Percentiles rank a stretch among this genome's conserved stretches.
These are phyloP conservation scores for Psilanteris sp. DNA, from an alignment of 1,140 invertebrate species.

Conservation along the genomic window DNA sequence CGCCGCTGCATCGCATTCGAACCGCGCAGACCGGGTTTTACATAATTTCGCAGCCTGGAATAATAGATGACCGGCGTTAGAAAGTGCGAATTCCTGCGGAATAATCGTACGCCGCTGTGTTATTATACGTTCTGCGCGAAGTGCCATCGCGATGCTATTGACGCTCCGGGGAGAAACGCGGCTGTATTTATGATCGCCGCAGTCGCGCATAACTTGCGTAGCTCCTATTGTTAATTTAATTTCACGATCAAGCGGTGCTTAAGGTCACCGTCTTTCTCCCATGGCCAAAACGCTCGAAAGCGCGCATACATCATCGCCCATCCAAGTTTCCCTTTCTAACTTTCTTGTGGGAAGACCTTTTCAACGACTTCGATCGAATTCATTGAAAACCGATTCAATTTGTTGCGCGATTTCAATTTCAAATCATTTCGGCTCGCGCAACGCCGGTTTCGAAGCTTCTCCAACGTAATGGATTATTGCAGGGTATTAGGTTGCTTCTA, in stretches of 20 bases:
- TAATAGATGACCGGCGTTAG: slow-evolving; percentile 53
- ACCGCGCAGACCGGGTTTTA: slow-evolving; percentile 18
- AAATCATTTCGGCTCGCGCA: too few species aligned
- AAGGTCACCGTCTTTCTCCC: slow-evolving; percentile 22
- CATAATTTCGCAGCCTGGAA: slow-evolving; percentile 52
- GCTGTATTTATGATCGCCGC: slow-evolving; percentile 15
- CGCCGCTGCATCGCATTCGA: slow-evolving; percentile 16
- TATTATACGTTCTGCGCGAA: slow-evolving; percentile 31
- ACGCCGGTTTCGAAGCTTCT: too few species aligned
- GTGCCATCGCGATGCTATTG: slow-evolving; percentile 25
- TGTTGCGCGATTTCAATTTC: too few species aligned
- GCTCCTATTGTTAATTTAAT: slow-evolving; percentile 15
- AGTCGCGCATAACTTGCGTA: slow-evolving; percentile 6
- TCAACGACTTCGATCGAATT: too few species aligned
- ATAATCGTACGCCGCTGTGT: slow-evolving; percentile 33
- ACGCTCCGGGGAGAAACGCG: slow-evolving; percentile 27
- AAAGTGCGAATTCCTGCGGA: slow-evolving; percentile 57
- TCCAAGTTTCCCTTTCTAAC: too few species aligned
- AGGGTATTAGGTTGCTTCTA: too few species aligned
- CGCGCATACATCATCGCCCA: too few species aligned
- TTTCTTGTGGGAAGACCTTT: too few species aligned
- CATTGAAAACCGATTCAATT: too few species aligned
- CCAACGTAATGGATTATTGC: too few species aligned
- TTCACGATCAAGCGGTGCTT: slow-evolving; percentile 19
- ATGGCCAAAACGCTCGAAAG: slow-evolving; percentile 12